Evolutionary conservation across 2,797 vertebrate species (phyloP), one percentile per base, ranked within the genome.

Genomic region (Eulemur mongoz): DNA sequence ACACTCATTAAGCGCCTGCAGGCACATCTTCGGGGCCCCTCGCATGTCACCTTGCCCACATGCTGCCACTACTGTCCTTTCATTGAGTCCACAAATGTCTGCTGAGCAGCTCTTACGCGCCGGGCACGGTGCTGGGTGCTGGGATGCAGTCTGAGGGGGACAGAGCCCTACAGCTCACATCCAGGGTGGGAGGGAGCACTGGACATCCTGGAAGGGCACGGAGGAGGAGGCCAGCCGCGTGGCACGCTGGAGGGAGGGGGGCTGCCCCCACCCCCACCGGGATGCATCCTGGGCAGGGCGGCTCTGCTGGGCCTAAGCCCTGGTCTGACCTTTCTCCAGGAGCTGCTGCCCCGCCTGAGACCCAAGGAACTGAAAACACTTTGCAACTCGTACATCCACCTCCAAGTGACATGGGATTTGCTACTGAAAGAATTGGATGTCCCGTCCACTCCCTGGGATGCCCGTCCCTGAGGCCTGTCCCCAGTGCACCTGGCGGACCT

Each of bases 151-250:
- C 0, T 10, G 22, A 35, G 22, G 57, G n/a, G 84, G 65, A 45
- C 27, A 22, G 23, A 73, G 50, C 40, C 35, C 17, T 1, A 7
- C 11, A 30, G 12, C 59, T 27, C 20, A 38, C 23, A 7, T 5
- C 40, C 54, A 1, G 2, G 5, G 6, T 40, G 17, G 38, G 73
- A 18, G 25, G 4, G 27, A 52, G 15, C 1, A 13, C 17, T 12
- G 10, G 13, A 4, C 5, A 17, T 35, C 54, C 4, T 7, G 2
- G 63, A 6, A n/a, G 4, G 1, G 35, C n/a, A 17, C 57, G 27
- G 23, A 4, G 65, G 30, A 20, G 32, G 50, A 59, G 17, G 23
- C 4, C 0, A 43, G 79, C 35, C 7, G 17, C 59, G 17, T 3
- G 17, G 4, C 0, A 7, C 14, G 38, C 23, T 10, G 45, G 57